Evolutionary conservation across 2,113 vertebrate species (phyloP).

Genomic region (Siphamia tubifer): DNA sequence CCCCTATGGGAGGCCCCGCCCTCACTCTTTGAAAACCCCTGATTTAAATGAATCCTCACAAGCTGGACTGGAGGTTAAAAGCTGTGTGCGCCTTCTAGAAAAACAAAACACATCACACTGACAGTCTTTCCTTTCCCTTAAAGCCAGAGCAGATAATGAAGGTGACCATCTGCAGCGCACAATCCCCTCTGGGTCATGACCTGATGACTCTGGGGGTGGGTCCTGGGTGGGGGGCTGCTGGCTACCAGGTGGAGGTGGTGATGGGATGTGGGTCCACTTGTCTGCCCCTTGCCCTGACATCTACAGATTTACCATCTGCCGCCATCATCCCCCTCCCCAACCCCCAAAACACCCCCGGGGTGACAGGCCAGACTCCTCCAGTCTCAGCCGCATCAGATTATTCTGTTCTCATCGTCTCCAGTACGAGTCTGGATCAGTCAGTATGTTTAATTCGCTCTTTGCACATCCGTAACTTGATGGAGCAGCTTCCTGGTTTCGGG

Average conservation of each 20-base stretch:
- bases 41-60: too few species aligned
- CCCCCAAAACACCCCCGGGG: conserved; percentile 23
- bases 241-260: conserved; percentile 79
- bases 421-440: background rate
- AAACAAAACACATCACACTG: background rate
- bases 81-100: background rate
- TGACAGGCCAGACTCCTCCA: conserved; percentile 54
- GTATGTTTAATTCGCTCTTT: background rate
- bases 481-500: too few species aligned
- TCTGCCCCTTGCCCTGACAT: conserved; percentile 60
- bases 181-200: conserved; percentile 57
- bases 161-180: conserved; percentile 69
- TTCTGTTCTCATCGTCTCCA: conserved; percentile 26
- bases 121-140: background rate
- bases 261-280: conserved; percentile 23
- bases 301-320: conserved; percentile 81
- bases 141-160: conserved; percentile 46
- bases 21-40: too few species aligned
- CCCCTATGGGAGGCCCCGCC: too few species aligned
- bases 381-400: conserved; percentile 58
- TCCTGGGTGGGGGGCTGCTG: conserved; percentile 58
- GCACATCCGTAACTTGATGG: too few species aligned
- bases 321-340: background rate
- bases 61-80: background rate
- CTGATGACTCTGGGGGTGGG: conserved; percentile 43